Evolutionary conservation across 2,888 invertebrate genomes (phyloP).

Genomic region (Cancer borealis): DNA sequence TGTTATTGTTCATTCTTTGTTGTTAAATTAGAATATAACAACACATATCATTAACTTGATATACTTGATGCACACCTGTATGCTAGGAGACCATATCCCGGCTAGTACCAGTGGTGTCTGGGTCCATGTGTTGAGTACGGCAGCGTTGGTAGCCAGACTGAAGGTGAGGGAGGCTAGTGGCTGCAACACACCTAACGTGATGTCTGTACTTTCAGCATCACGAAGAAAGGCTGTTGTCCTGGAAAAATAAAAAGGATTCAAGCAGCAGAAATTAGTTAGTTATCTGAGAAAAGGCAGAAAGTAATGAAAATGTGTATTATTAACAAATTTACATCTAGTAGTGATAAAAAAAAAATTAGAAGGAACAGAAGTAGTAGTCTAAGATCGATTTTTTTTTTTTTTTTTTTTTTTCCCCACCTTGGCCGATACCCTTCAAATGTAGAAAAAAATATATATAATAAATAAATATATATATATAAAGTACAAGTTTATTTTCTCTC

Average conservation of each 20-base stretch:
- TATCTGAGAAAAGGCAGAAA: not conserved
- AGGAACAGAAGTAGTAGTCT: too few relatives aligned
- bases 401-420: too few relatives aligned
- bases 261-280: not conserved
- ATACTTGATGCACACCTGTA: constrained; percentile 49
- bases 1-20: not conserved
- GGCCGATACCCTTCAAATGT: too few relatives aligned
- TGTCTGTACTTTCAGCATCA: constrained; percentile 89
- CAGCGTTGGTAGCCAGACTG: constrained; percentile 89
- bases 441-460: constrained; percentile 44
- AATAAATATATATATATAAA: not conserved
- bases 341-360: too few relatives aligned
- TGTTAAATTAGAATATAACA: not conserved
- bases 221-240: constrained; percentile 86
- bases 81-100: constrained; percentile 89
- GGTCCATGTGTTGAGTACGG: constrained; percentile 93
- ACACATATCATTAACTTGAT: not conserved
- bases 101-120: constrained; percentile 90
- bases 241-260: not conserved
- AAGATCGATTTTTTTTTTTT: too few relatives aligned
- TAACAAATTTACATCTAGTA: too few relatives aligned
- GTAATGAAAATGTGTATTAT: too few relatives aligned
- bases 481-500: not conserved
- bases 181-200: constrained; percentile 87
- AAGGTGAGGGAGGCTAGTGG: constrained; percentile 86